phyloP scores from a whole-genome alignment of 2,797 vertebrate species.

The Rhinogobio ventralis region DNA sequence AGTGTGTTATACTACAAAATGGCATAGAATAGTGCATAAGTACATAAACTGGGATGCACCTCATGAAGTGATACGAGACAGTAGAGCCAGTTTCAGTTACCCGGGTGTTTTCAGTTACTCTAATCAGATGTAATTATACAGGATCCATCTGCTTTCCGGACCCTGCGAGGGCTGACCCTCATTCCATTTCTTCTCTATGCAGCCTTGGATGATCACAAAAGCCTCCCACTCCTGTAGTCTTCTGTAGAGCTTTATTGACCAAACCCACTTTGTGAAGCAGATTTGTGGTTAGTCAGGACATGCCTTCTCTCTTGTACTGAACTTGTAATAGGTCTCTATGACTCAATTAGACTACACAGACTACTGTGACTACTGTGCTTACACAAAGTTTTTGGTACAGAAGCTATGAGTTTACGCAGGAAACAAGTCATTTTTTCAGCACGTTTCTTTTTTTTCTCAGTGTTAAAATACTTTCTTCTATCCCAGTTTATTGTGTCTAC shows the following conservation, averaged over 20 bases:
- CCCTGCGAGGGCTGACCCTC: neutral
- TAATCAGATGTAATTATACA: neutral
- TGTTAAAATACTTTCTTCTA: neutral
- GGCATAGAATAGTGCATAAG: too few relatives aligned
- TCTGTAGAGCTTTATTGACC: neutral
- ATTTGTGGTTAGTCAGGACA: constrained; percentile 25
- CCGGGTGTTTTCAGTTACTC: too few relatives aligned
- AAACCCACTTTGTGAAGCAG: neutral
- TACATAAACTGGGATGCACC: neutral
- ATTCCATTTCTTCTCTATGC: neutral
- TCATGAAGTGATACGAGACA: too few relatives aligned
- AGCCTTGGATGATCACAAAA: neutral
- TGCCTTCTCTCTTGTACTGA: neutral
- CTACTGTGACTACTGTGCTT: too few relatives aligned
- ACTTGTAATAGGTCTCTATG: constrained; percentile 3
- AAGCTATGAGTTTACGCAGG: neutral
- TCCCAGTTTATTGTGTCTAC: neutral
- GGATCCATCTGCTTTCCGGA: neutral
- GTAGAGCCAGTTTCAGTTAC: too few relatives aligned
- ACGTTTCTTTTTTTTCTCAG: too few relatives aligned
- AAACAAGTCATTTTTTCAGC: neutral
- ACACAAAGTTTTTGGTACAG: neutral
- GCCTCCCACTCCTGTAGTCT: neutral
- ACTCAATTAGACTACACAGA: neutral
- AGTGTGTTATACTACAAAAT: too few relatives aligned